Percentiles rank a stretch among this genome's conserved stretches.
phyloP scores from a whole-genome alignment of 1,140 invertebrate species.

The Pomacea maculata region DNA sequence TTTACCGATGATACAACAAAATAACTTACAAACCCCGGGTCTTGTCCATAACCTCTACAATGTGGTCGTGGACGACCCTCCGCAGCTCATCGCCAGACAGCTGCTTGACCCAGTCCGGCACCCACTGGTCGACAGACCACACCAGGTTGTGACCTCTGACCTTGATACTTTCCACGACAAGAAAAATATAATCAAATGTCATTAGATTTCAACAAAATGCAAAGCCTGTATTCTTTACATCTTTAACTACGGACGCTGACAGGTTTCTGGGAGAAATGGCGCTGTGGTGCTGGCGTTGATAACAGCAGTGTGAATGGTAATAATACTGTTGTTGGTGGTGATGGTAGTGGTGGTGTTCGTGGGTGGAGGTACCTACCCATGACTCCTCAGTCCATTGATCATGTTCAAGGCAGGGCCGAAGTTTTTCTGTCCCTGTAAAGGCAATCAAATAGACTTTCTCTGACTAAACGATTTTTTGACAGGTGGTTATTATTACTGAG shows the following conservation, averaged over 20 bases:
- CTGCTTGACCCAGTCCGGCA: conserved; percentile 39
- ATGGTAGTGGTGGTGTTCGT: no score
- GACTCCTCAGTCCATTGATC: conserved; percentile 18
- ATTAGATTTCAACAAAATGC: not conserved
- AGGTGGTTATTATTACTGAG: no score
- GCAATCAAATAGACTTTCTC: not conserved
- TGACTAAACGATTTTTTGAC: no score
- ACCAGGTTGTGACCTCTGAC: conserved; percentile 53
- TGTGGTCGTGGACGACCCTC: conserved; percentile 34
- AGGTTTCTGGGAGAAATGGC: no score
- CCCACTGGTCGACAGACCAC: conserved; percentile 34
- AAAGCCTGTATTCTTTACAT: not conserved
- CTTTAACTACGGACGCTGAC: not conserved
- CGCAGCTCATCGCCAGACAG: conserved; percentile 28
- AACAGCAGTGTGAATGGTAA: no score
- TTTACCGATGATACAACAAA: no score
- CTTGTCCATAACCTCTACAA: conserved; percentile 35
- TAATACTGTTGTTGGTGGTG: no score
- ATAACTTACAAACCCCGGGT: conserved; percentile 46
- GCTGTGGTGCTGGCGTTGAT: not conserved
- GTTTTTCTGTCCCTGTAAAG: conserved; percentile 19
- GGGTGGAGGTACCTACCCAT: conserved; percentile 15
- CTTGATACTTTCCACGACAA: conserved; percentile 32
- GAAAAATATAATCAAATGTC: not conserved
- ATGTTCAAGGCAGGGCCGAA: conserved; percentile 19